Conservation (phyloP, 2,113 vertebrate genomes). For the Phrynosoma blainvillii region DNA sequence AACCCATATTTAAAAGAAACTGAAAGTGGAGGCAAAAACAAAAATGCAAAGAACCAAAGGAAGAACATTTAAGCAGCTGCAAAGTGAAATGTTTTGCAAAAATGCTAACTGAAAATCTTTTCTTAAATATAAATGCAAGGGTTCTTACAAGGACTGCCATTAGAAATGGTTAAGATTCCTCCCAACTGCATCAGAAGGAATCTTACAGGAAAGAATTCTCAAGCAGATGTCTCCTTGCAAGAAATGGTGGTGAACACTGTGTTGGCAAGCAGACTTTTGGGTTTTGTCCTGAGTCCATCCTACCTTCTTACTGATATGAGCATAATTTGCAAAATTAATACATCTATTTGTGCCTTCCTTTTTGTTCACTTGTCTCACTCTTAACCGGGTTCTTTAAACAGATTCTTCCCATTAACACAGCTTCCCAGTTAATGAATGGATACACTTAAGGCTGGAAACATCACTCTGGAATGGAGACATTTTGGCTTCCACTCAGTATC, state of each 20-base stretch:
- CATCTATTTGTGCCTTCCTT: background rate
- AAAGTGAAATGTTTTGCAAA: background rate
- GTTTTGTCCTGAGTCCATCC: conserved; percentile 11
- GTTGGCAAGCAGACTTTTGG: background rate
- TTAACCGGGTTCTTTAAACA: background rate
- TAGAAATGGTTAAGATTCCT: background rate
- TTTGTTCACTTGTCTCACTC: background rate
- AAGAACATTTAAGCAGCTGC: background rate
- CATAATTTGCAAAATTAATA: background rate
- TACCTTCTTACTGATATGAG: background rate
- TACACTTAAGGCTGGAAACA: background rate
- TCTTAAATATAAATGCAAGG: background rate
- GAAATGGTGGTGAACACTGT: background rate
- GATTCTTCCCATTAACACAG: background rate
- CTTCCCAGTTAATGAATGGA: background rate
- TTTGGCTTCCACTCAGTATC: background rate
- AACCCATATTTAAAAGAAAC: too few relatives aligned
- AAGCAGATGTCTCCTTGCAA: conserved; percentile 20
- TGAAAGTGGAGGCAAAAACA: too few relatives aligned
- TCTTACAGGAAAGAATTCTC: background rate
- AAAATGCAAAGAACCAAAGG: background rate
- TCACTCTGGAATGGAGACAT: background rate
- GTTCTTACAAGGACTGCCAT: too few relatives aligned
- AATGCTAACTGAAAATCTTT: background rate
- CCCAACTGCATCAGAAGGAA: background rate